These are phyloP conservation scores for Lathamus discolor DNA, from an alignment of 2,113 vertebrate species.

Conservation along the genomic window DNA sequence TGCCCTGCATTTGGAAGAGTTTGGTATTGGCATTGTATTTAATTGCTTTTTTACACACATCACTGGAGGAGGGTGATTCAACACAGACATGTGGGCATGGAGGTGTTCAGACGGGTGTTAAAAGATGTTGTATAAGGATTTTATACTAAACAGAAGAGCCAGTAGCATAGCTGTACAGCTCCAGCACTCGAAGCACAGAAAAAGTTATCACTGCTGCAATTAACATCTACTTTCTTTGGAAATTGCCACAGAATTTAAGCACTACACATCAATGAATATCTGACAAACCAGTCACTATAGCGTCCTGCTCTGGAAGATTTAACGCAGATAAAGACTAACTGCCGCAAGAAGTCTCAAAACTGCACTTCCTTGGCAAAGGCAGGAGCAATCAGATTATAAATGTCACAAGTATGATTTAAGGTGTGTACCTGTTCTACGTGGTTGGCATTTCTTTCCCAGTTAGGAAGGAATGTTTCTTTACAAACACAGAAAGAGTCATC, in stretches of 20 bases:
- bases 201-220: not conserved
- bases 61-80: constrained; percentile 5
- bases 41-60: not conserved
- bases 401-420: constrained; percentile 30
- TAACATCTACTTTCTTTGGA: not conserved
- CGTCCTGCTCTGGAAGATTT: not conserved
- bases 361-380: not conserved
- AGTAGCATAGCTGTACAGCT: not conserved
- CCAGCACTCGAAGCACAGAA: not conserved
- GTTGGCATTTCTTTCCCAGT: constrained; percentile 1
- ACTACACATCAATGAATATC: not conserved
- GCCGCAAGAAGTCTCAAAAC: not conserved
- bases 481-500: constrained; percentile 32
- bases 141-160: not conserved
- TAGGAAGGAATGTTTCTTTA: constrained; percentile 32
- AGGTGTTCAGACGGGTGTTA: constrained; percentile 6
- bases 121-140: not conserved
- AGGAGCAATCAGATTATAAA: not conserved
- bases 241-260: not conserved
- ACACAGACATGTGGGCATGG: not conserved
- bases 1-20: not conserved
- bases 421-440: constrained; percentile 14
- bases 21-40: not conserved
- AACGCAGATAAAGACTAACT: not conserved
- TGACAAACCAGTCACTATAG: not conserved